Evolutionary conservation across 2,113 vertebrate genomes (phyloP).

Genomic region (Melanerpes formicivorus): DNA sequence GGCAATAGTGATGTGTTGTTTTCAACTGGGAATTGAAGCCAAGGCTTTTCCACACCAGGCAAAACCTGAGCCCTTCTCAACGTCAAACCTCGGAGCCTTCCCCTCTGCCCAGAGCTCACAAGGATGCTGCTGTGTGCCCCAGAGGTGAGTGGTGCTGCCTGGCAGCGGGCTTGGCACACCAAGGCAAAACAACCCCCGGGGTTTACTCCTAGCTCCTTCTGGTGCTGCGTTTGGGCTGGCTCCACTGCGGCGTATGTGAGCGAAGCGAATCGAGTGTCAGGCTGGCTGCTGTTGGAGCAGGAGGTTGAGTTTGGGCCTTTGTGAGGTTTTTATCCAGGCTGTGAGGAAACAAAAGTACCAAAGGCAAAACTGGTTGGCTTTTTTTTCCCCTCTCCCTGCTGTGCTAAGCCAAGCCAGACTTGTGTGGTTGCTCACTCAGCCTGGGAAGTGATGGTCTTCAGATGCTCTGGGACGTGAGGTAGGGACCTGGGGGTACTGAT

Average conservation of each 20-base stretch:
- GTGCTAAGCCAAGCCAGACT: neutral
- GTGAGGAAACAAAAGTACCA: neutral
- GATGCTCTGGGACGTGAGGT: neutral
- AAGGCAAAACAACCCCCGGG: neutral
- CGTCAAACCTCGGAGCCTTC: neutral
- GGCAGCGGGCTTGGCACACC: neutral
- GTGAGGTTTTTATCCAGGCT: neutral
- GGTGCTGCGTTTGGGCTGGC: neutral
- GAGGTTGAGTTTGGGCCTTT: neutral
- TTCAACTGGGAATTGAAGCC: neutral
- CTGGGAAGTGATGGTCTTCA: neutral
- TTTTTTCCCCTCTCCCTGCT: neutral
- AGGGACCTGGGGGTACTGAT: too few relatives aligned
- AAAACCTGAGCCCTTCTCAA: neutral
- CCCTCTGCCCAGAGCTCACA: neutral
- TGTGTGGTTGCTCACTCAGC: neutral
- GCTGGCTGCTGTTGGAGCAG: neutral
- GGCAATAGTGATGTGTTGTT: neutral
- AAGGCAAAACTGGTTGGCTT: neutral
- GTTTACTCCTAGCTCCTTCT: neutral
- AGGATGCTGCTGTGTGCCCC: accelerated
- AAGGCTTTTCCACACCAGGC: neutral
- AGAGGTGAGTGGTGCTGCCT: neutral
- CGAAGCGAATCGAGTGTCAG: neutral
- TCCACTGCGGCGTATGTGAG: neutral